Base-by-base conservation (phyloP, 2,113 vertebrate species). In the Podocnemis expansa region DNA sequence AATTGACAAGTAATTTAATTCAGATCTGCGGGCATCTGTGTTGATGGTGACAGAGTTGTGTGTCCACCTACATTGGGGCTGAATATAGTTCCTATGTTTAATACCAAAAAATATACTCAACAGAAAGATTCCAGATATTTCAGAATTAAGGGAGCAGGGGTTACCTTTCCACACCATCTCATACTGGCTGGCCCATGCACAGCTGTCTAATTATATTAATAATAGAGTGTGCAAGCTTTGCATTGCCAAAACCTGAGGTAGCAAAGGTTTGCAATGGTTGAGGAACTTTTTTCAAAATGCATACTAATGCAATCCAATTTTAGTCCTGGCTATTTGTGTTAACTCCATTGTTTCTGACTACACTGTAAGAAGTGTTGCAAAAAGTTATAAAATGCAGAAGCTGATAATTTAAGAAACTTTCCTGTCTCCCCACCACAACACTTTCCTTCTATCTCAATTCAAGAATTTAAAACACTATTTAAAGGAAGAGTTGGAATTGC, bases 211-310 rank as follows among this genome's bases (percentile, higher is more conserved):
- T 88, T 84, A 87, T 83, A 54, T 80, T 79, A 52, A 29, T 78
- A 91, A 92, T 91, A 34, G 80, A 49, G 24, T 89, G 47, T 70
- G 91, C 92, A 95, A n/a, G 47, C 91, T 85, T 89, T 76, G 78
- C 12, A 14, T 8, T 73, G 29, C 49, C 76, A 45, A 54, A 47
- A 91, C 85, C 45, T 89, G 80, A 89, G 96, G 93, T 17, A 90
- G 1, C 79, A 1, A 14, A 17, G 31, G 78, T n/a, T 78, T 93
- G 24, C 58, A 91, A 96, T 82, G 38, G 1, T 78, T 31, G 56
- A 70, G 19, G n/a, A 70, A 41, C 16, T 22, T 10, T 93, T n/a
- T 84, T 63, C 29, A 63, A 88, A 78, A 91, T 78, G 17, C 84
- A 45, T 52, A 38, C 1, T 85, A 89, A 88, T 95, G 85, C 89